A percentile compares a stretch with the other conserved stretches of the same genome.
phyloP scores from a whole-genome alignment of 2,888 invertebrate genomes.

The Myathropa florea region DNA sequence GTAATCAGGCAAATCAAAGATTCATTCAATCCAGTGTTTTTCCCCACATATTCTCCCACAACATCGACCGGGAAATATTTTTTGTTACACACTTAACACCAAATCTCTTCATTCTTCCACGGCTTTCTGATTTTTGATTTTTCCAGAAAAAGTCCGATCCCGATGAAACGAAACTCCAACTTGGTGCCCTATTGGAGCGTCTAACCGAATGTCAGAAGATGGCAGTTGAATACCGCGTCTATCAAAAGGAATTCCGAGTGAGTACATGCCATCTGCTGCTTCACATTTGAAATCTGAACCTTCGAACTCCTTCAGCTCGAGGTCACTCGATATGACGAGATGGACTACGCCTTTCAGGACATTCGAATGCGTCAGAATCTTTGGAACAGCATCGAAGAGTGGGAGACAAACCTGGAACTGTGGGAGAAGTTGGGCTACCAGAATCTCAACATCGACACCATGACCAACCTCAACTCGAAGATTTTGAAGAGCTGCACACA shows the following conservation, averaged over 20 bases:
- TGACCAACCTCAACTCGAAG: conserved; percentile 85
- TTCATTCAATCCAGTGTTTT: too few species aligned
- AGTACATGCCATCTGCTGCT: background rate
- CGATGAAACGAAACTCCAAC: conserved; percentile 84
- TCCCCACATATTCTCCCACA: too few species aligned
- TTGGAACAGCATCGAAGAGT: conserved; percentile 89
- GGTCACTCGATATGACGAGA: conserved; percentile 89
- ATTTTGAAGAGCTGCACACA: conserved; percentile 88
- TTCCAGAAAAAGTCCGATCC: conserved; percentile 84
- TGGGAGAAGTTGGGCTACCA: conserved; percentile 83
- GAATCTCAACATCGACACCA: conserved; percentile 86
- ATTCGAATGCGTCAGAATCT: conserved; percentile 89
- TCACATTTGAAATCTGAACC: background rate
- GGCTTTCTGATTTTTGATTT: too few species aligned
- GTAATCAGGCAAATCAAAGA: too few species aligned
- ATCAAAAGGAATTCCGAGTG: conserved; percentile 93
- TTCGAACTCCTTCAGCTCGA: conserved; percentile 84
- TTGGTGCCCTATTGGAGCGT: conserved; percentile 85
- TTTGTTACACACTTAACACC: too few species aligned
- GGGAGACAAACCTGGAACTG: conserved; percentile 85
- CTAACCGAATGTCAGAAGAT: conserved; percentile 85
- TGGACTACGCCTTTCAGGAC: conserved; percentile 90
- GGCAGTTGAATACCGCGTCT: conserved; percentile 88
- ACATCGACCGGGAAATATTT: too few species aligned
- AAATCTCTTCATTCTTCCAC: too few species aligned